Percentiles rank a stretch among this genome's conserved stretches.
These are phyloP conservation scores for Istiophorus platypterus DNA, from an alignment of 2,113 vertebrate species.

Conservation along the genomic window DNA sequence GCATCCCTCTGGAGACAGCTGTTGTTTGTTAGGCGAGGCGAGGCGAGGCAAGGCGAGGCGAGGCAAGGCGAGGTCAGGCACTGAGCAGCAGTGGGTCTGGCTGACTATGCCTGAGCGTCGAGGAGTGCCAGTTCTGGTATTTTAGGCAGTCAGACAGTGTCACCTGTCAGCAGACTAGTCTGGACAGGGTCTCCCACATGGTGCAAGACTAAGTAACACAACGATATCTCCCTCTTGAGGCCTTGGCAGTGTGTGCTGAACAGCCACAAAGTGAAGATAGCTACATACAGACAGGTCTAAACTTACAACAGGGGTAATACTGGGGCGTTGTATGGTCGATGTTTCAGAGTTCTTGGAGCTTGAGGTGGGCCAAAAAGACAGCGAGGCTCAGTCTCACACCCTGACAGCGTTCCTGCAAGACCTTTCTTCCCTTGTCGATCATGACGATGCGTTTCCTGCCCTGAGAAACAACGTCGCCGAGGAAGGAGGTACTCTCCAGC, in stretches of 20 bases:
- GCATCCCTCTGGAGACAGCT: constrained; percentile 73
- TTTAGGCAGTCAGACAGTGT: constrained; percentile 81
- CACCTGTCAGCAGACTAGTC: constrained; percentile 81
- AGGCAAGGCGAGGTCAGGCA: constrained; percentile 72
- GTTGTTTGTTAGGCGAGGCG: constrained; percentile 76
- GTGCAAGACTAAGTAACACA: constrained; percentile 62
- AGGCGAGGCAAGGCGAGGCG: constrained; percentile 55
- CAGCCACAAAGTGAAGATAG: constrained; percentile 40
- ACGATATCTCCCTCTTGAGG: constrained; percentile 57
- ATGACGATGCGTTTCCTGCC: constrained; percentile 39
- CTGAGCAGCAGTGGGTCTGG: constrained; percentile 52
- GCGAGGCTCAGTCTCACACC: constrained; percentile 42
- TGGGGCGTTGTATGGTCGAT: constrained; percentile 30
- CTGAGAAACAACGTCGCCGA: constrained; percentile 35
- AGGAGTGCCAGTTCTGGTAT: constrained; percentile 80
- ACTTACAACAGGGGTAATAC: constrained; percentile 37
- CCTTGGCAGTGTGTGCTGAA: constrained; percentile 48
- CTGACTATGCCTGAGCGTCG: constrained; percentile 53
- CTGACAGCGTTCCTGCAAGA: constrained; percentile 49
- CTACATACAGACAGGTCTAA: constrained; percentile 19
- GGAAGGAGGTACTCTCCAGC: constrained; percentile 63
- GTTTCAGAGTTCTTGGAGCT: constrained; percentile 69
- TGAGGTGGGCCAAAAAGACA: constrained; percentile 58
- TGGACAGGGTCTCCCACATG: constrained; percentile 71
- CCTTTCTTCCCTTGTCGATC: constrained; percentile 50